phyloP scores from a whole-genome alignment of 30 jellyfish, hydroid and myxozoan genomes.

The Pelagia noctiluca region DNA sequence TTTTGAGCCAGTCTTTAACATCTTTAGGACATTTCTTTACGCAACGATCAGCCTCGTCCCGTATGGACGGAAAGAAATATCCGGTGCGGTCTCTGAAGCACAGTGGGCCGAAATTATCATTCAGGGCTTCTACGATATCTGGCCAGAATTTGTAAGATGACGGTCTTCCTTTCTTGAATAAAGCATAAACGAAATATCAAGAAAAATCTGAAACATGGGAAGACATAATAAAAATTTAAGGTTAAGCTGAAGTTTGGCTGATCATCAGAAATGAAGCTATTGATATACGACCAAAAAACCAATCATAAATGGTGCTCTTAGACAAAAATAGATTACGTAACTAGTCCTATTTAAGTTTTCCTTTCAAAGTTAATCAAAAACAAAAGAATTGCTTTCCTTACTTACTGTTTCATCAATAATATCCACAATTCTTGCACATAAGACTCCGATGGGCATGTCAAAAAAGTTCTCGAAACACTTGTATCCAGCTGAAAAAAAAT shows the following conservation, averaged over 20 bases:
- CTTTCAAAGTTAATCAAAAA: background rate
- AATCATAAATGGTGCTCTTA: too few relatives aligned
- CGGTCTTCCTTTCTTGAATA: conserved; percentile 62
- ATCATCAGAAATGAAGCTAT: too few relatives aligned
- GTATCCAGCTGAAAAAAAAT: conserved; percentile 66
- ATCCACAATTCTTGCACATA: conserved; percentile 89
- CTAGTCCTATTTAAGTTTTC: too few relatives aligned
- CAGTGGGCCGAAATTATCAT: conserved; percentile 70
- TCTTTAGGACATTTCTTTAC: conserved; percentile 82
- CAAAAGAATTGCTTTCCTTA: background rate
- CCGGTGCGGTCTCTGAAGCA: conserved; percentile 84
- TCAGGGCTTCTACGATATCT: conserved; percentile 75
- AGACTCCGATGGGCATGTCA: conserved; percentile 91
- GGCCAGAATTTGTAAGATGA: conserved; percentile 69
- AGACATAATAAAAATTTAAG: too few relatives aligned
- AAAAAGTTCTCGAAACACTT: conserved; percentile 86
- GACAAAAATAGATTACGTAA: too few relatives aligned
- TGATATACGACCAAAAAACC: too few relatives aligned
- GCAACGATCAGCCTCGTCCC: conserved; percentile 51
- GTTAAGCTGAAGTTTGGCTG: too few relatives aligned
- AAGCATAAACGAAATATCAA: background rate
- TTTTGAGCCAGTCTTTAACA: conserved; percentile 72
- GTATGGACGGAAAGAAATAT: conserved; percentile 76
- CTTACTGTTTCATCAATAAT: conserved; percentile 77
- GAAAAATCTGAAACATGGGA: too few relatives aligned